Evolutionary conservation across 2,797 vertebrate species (phyloP).

Genomic region (Toxotes lorentzi): DNA sequence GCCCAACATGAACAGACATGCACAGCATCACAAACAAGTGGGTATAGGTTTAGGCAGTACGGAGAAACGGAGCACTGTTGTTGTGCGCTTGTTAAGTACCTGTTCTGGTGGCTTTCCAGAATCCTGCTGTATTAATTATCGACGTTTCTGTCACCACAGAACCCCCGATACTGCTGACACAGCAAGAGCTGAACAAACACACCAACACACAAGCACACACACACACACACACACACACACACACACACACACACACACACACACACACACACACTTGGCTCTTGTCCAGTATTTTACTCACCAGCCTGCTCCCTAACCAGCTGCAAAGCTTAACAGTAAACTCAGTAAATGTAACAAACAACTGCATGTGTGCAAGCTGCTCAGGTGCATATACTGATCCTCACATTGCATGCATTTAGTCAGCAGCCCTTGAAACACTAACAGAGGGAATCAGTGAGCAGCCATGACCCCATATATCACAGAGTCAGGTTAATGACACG

Average conservation of each 20-base stretch:
- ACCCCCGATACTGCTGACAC: conserved; percentile 67
- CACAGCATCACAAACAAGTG: conserved; percentile 37
- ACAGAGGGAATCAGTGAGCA: conserved; percentile 44
- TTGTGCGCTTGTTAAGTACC: conserved; percentile 60
- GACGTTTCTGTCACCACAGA: conserved; percentile 77
- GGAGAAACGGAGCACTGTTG: conserved; percentile 27
- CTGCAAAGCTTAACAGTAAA: conserved; percentile 8
- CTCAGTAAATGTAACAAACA: background rate
- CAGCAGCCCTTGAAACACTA: conserved; percentile 24
- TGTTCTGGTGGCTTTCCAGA: conserved; percentile 71
- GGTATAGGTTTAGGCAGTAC: conserved; percentile 5
- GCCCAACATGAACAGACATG: conserved; percentile 19
- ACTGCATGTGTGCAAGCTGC: background rate
- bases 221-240: conserved; percentile 29
- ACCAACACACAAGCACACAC: conserved; percentile 13
- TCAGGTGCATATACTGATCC: background rate
- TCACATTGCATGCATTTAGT: background rate
- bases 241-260: conserved; percentile 34
- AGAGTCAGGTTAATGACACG: conserved; percentile 65
- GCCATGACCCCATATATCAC: conserved; percentile 53
- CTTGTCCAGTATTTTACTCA: conserved; percentile 41
- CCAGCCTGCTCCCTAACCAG: conserved; percentile 50
- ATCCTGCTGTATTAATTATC: conserved; percentile 83
- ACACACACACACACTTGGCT: conserved; percentile 28
- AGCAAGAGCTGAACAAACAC: conserved; percentile 50